Conservation (phyloP, 2,888 invertebrate genomes). For the Tenthredo notha region DNA sequence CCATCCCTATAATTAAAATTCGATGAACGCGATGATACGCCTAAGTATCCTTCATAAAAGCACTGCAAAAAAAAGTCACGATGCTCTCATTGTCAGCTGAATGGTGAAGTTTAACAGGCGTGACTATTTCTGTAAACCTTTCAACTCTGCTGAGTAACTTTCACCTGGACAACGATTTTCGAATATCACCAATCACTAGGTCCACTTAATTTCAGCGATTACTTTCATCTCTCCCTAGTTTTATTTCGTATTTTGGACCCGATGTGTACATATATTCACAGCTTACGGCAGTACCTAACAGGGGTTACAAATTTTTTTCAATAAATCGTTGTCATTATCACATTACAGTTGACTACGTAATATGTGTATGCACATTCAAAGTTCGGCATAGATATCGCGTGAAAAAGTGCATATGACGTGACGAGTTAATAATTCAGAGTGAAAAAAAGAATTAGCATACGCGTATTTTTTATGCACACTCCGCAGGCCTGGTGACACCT, state of each 20-base stretch:
- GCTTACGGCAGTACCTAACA: neutral
- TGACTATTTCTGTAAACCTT: conserved; percentile 9
- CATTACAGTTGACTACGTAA: neutral
- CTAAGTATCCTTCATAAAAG: neutral
- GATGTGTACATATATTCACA: neutral
- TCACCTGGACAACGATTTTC: conserved; percentile 36
- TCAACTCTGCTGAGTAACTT: conserved; percentile 28
- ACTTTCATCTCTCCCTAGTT: neutral
- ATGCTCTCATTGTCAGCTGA: neutral
- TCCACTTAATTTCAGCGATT: conserved; percentile 5
- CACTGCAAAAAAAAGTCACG: conserved; percentile 18
- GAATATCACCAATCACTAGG: neutral
- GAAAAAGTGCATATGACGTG: conserved; percentile 73
- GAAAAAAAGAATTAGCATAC: conserved; percentile 75
- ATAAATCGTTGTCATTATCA: conserved; percentile 18
- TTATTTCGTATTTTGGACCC: neutral
- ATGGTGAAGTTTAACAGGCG: neutral
- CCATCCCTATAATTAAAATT: neutral
- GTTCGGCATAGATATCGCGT: conserved; percentile 23
- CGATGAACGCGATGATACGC: neutral
- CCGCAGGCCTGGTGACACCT: conserved; percentile 60
- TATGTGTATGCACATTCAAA: neutral
- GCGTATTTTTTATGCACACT: conserved; percentile 53
- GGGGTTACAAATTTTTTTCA: neutral
- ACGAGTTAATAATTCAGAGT: conserved; percentile 60